Conservation (phyloP, 2,113 vertebrate species). For the Geococcyx californianus region DNA sequence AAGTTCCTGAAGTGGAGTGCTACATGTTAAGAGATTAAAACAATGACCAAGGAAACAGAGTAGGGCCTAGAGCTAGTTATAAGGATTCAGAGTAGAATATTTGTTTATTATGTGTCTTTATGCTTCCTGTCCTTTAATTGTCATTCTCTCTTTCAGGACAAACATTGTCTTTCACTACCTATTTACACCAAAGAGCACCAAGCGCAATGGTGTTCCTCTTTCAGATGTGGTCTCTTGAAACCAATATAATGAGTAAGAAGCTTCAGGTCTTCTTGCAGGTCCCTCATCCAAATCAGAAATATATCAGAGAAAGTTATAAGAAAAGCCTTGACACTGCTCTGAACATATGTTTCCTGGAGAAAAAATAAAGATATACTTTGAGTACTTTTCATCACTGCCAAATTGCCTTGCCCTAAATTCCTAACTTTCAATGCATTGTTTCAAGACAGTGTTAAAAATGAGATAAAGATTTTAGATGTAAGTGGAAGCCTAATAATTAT, state of each 20-base stretch:
- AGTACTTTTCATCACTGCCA: background rate
- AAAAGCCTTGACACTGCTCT: background rate
- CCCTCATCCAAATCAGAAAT: background rate
- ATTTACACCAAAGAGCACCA: background rate
- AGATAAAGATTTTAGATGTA: background rate
- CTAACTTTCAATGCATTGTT: background rate
- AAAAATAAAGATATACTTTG: background rate
- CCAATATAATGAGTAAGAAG: background rate
- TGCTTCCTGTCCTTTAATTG: background rate
- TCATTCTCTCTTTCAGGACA: background rate
- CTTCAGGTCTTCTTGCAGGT: background rate
- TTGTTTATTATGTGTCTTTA: background rate
- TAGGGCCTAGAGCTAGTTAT: background rate
- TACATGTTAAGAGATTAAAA: background rate
- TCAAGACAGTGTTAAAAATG: background rate
- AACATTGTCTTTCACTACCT: background rate
- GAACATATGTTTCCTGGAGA: background rate
- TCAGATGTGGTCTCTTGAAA: background rate
- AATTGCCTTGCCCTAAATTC: background rate
- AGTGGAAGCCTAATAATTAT: background rate
- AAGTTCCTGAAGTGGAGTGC: background rate
- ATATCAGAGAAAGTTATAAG: background rate
- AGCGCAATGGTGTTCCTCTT: background rate
- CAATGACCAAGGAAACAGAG: background rate
- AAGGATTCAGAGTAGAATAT: background rate